Evolutionary conservation across 1,140 invertebrate species (phyloP), one percentile per base, ranked within the genome.

Genomic region (Neotoxoptera formosana): DNA sequence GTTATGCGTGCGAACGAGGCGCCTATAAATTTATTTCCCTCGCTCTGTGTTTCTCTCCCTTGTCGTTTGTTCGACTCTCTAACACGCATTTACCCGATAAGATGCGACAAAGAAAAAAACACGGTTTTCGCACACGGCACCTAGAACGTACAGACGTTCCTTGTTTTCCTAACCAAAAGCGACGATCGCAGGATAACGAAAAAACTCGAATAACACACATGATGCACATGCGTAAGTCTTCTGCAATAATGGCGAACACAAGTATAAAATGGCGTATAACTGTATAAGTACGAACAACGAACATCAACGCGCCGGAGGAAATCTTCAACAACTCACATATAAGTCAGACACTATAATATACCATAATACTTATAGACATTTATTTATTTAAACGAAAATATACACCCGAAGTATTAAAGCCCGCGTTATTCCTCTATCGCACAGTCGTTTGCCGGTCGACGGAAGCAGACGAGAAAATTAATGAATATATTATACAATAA

Each of bases 21-120:
- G 60, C 60, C 60, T 88, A 88, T 88, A 88, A 23, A 84, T 84
- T 41, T 84, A 84, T 84, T 41, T 84, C 23, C 41, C 41, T 84
- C 9, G 8, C 83, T 84, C 23, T 41, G 45, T 84, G 45, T 84
- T 45, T 25, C 21, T 23, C 8, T 17, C n/a, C 60, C 30, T 30
- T 67, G 30, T n/a, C 4, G 36, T 84, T 41, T 20, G 36, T 84
- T 84, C 23, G 36, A 30, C 83, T 41, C 36, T 41, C 83, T 41
- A 25, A 84, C 45, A 36, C 41, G 83, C 81, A 36, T 84, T 84
- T 25, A 41, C 41, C 9, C 21, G 21, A 84, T 41, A 84, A 84
- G 36, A 84, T 36, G 45, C 36, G 23, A 84, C 4, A 41, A 23
- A 41, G 14, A 83, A 53, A 84, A 36, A 84, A 76, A 76, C 30